phyloP scores from a whole-genome alignment of 2,113 vertebrate species.

The Reinhardtius hippoglossoides region DNA sequence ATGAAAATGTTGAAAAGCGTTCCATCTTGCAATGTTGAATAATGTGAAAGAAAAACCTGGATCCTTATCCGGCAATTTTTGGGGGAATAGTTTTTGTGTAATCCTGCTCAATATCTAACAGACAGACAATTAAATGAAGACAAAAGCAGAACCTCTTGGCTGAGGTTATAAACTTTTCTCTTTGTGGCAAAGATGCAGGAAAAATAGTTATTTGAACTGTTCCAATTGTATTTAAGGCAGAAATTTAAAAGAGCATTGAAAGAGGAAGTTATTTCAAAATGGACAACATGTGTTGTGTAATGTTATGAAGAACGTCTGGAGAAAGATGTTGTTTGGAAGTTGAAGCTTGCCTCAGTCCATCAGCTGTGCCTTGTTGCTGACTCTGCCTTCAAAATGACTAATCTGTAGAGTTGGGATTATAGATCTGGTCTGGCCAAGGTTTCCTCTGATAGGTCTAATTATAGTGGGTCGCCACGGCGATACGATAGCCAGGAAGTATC shows the following conservation, averaged over 20 bases:
- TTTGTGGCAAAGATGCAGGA: no score
- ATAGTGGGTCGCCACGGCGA: constrained; percentile 61
- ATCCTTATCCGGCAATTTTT: no score
- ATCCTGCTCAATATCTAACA: no score
- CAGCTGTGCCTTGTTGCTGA: constrained; percentile 11
- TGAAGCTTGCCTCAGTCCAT: neutral
- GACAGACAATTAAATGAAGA: no score
- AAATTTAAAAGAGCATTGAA: neutral
- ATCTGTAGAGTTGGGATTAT: constrained; percentile 53
- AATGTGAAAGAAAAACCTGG: no score
- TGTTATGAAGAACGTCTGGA: neutral
- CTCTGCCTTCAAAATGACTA: constrained; percentile 44
- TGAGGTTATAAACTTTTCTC: no score
- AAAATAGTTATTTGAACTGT: neutral
- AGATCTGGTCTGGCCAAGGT: constrained; percentile 57
- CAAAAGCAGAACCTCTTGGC: no score
- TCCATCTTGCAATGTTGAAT: no score
- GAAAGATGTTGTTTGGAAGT: neutral
- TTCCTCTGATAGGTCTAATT: constrained; percentile 70
- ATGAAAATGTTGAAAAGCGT: no score
- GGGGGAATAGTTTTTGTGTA: no score
- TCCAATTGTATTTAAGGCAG: neutral
- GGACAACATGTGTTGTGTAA: neutral
- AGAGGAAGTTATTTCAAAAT: neutral
- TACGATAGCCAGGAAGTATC: constrained; percentile 76